Percentiles rank a stretch among this genome's conserved stretches.
Evolutionary conservation across 2,113 vertebrate species (phyloP).

Genomic region (Pipra filicauda): DNA sequence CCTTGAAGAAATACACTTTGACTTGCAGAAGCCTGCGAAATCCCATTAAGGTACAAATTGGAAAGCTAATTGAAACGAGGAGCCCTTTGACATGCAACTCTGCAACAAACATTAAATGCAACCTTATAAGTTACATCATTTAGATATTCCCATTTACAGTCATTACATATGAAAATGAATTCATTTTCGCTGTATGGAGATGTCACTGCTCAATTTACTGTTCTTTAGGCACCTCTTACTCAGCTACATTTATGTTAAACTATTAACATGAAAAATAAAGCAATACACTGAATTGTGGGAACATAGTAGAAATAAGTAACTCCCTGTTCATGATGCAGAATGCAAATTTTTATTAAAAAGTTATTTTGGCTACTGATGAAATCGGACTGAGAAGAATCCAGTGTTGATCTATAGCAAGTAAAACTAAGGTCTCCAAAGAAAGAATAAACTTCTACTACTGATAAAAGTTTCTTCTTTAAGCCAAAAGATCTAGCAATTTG

Average conservation of each 20-base stretch:
- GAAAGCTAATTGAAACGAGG: not conserved
- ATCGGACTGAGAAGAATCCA: not conserved
- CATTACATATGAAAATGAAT: not conserved
- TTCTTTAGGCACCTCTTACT: not conserved
- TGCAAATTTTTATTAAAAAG: not conserved
- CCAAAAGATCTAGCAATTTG: not conserved
- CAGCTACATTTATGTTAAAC: not conserved
- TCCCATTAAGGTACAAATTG: conserved; percentile 72
- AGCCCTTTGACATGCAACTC: conserved; percentile 52
- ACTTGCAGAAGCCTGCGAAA: conserved; percentile 66
- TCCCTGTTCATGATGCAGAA: not conserved
- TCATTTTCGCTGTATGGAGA: not conserved
- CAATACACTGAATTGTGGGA: not conserved
- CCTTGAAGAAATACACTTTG: conserved; percentile 66
- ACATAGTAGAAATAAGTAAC: not conserved
- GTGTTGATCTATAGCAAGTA: not conserved
- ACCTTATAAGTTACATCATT: not conserved
- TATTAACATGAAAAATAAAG: not conserved
- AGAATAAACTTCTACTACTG: not conserved
- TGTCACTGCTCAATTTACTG: not conserved
- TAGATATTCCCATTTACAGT: not conserved
- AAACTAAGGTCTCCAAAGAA: not conserved
- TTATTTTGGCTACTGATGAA: not conserved
- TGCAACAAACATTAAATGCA: conserved; percentile 6
- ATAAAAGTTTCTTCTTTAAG: not conserved